Evolutionary conservation across 2,888 invertebrate genomes (phyloP).

Genomic region (Parapristionchus giblindavisi): DNA sequence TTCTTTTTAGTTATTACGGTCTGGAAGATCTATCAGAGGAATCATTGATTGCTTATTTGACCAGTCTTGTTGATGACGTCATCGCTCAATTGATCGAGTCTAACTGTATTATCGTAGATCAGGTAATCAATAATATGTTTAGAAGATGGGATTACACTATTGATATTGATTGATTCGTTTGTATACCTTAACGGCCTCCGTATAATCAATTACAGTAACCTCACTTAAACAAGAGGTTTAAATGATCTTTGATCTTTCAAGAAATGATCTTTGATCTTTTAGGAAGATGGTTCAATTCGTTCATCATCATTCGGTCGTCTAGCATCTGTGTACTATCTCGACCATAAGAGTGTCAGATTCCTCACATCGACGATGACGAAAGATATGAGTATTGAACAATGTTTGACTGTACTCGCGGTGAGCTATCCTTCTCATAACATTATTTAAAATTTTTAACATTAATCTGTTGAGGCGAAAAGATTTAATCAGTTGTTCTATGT

Average conservation of each 20-base stretch:
- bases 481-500: too few species aligned
- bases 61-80: slow-evolving; percentile 82
- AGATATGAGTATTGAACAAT: slow-evolving; percentile 78
- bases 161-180: too few species aligned
- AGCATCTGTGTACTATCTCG: slow-evolving; percentile 94
- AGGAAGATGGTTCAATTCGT: slow-evolving; percentile 77
- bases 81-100: slow-evolving; percentile 80
- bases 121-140: slow-evolving; percentile 68
- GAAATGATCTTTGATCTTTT: slow-evolving; percentile 17
- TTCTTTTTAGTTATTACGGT: slow-evolving; percentile 79
- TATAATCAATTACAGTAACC: too few species aligned
- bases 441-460: slow-evolving; percentile 17
- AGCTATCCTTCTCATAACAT: slow-evolving; percentile 35
- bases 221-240: not conserved
- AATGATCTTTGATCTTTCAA: not conserved
- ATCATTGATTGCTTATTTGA: slow-evolving; percentile 78
- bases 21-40: slow-evolving; percentile 77
- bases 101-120: slow-evolving; percentile 82
- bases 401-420: slow-evolving; percentile 79
- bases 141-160: not conserved
- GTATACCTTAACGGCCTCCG: too few species aligned
- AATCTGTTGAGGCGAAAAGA: too few species aligned
- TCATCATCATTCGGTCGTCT: slow-evolving; percentile 88
- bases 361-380: slow-evolving; percentile 80
- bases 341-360: slow-evolving; percentile 87